Evolutionary conservation across 1,140 invertebrate species (phyloP), one percentile per base, ranked within the genome.

Genomic region (Pachypeltis micranthus): DNA sequence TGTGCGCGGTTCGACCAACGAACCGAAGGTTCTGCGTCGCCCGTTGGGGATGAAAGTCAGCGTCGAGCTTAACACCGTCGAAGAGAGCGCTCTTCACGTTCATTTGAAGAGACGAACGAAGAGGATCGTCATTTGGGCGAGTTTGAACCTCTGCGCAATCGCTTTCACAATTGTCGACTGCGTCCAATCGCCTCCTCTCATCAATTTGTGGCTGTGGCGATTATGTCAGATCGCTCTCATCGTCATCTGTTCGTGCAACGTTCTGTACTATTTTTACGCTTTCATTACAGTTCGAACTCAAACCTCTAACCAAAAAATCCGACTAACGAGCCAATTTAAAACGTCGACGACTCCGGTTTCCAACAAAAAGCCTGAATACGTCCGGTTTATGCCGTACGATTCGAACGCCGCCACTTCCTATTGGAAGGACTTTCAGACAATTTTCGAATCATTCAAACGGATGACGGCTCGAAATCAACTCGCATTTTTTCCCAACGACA

Each of bases 371-470:
- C 12, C 23, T 10, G 47, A 51, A 21, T 51, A 16, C 47, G 19
- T 51, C 47, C 10, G 21, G 7, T 51, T 16, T 21, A 51, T 16
- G 19, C 47, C 21, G 4, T 21, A 51, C 47, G 47, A 51, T 21
- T 10, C 47, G 10, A 51, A 10, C 7, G 47, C 23, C 10, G 23
- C 4, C 23, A 10, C 47, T 10, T 10, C 47, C 3, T 51, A 51
- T 51, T 51, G 47, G 47, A 51, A 51, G 23, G 47, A 51, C 19
- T 51, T 51, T 51, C 47, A 51, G 3, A 16, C 47, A 16, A 51
- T 51, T 51, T 51, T 51, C 21, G 47, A 51, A 4, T 51, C 47
- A 4, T 51, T 51, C 47, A 51, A 51, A 51, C 12, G 47, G 47
- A 51, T 51, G 47, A 51, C 47, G 10, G 47, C 47, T 21, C 7